A percentile compares a stretch with the other conserved stretches of the same genome.
Conservation (phyloP, 1,140 invertebrate species). For the Diabrotica virgifera region DNA sequence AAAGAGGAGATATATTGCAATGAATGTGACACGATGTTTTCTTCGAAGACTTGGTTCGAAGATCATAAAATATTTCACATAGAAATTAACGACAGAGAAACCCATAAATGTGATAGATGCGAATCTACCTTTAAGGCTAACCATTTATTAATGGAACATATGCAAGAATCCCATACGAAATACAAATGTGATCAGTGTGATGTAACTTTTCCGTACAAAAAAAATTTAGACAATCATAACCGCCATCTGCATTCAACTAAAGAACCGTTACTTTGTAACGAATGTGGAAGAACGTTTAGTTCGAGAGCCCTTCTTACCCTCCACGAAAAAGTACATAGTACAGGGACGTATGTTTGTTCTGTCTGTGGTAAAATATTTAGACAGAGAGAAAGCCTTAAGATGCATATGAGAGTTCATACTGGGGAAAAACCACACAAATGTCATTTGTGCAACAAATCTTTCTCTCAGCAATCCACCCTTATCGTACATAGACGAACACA, state of each 20-base stretch:
- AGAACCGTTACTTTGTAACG: background rate
- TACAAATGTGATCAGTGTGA: background rate
- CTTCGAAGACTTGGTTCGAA: background rate
- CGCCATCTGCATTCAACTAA: background rate
- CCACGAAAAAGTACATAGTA: background rate
- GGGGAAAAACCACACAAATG: slow-evolving; percentile 55
- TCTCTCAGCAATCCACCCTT: slow-evolving; percentile 29
- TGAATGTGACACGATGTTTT: background rate
- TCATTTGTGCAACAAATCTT: slow-evolving; percentile 32
- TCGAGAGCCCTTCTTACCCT: background rate
- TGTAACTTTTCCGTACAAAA: background rate
- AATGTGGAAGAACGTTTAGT: background rate
- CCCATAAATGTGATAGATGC: too few species aligned
- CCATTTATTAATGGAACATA: background rate
- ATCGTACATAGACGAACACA: slow-evolving; percentile 73
- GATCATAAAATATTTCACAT: background rate
- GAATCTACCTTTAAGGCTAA: background rate
- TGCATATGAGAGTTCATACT: slow-evolving; percentile 65
- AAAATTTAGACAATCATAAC: background rate
- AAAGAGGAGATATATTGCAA: background rate
- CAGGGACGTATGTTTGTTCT: slow-evolving; percentile 29
- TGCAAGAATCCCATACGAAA: background rate
- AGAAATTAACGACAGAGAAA: background rate
- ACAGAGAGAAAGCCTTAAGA: slow-evolving; percentile 25
- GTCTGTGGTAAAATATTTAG: slow-evolving; percentile 33